phyloP scores from a whole-genome alignment of 2,888 invertebrate species.

The Beris chalybata region DNA sequence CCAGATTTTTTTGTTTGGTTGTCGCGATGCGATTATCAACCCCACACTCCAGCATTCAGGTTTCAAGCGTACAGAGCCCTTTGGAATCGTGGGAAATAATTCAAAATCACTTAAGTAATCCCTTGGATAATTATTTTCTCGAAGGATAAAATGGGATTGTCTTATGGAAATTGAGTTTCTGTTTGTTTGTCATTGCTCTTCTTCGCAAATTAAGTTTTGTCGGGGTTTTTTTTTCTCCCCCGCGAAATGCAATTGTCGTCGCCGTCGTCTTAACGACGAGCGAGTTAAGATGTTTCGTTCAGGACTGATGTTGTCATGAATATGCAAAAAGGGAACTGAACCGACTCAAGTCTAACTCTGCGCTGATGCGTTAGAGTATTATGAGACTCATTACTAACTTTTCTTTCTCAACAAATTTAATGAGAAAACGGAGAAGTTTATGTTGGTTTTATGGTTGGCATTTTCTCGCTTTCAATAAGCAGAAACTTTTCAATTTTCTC shows the following conservation, averaged over 20 bases:
- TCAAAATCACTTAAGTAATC: slow-evolving; percentile 22
- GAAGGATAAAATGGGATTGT: slow-evolving; percentile 17
- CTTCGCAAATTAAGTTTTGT: slow-evolving; percentile 24
- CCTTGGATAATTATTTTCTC: slow-evolving; percentile 20
- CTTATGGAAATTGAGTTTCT: slow-evolving; percentile 24
- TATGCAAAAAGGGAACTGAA: not conserved
- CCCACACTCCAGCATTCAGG: not conserved
- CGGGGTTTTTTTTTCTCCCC: not conserved
- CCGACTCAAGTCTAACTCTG: not conserved
- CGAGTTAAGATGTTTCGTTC: not conserved
- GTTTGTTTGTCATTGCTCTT: slow-evolving; percentile 18
- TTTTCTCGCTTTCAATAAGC: too few species aligned
- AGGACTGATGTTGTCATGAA: not conserved
- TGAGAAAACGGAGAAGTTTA: slow-evolving; percentile 4
- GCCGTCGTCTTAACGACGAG: not conserved
- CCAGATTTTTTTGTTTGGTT: not conserved
- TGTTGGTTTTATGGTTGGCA: too few species aligned
- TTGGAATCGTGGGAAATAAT: slow-evolving; percentile 7
- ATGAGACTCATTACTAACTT: slow-evolving; percentile 18
- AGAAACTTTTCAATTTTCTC: too few species aligned
- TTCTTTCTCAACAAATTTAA: slow-evolving; percentile 13
- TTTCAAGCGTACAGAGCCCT: not conserved
- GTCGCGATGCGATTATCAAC: slow-evolving; percentile 12
- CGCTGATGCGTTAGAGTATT: slow-evolving; percentile 2
- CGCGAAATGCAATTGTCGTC: not conserved